These are phyloP conservation scores for Triplophysa tibetana DNA, from an alignment of 2,113 vertebrate genomes.

Conservation along the genomic window DNA sequence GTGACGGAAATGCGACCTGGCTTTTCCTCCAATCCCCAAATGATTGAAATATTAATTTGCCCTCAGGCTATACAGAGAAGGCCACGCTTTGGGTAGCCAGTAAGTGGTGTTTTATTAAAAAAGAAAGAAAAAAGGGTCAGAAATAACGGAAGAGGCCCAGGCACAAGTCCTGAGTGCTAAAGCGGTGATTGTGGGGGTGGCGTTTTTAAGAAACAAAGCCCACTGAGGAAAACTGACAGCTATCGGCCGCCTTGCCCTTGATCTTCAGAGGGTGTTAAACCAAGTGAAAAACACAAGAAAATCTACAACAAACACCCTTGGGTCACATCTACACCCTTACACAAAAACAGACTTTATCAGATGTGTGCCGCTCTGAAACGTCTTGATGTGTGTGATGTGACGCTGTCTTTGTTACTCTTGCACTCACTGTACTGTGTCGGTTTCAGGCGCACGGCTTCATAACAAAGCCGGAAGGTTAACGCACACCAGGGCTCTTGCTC, in stretches of 20 bases:
- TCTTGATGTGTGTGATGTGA: not conserved
- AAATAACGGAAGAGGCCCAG: constrained; percentile 37
- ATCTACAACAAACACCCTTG: not conserved
- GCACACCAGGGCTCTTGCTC: not conserved
- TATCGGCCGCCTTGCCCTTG: constrained; percentile 72
- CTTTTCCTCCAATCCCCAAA: constrained; percentile 78
- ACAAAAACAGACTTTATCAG: constrained; percentile 1
- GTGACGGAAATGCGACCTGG: constrained; percentile 80
- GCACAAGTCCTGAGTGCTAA: constrained; percentile 53
- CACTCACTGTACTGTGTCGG: constrained; percentile 15
- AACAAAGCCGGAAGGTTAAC: constrained; percentile 26
- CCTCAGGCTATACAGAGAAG: constrained; percentile 82
- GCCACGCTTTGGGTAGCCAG: constrained; percentile 76
- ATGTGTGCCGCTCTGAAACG: constrained; percentile 2
- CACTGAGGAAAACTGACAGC: constrained; percentile 72
- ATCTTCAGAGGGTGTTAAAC: constrained; percentile 60
- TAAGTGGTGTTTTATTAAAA: constrained; percentile 86
- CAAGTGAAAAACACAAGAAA: constrained; percentile 1
- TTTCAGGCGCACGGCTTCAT: not conserved
- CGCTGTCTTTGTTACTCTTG: not conserved
- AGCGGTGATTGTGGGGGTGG: constrained; percentile 58
- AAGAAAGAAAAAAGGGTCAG: constrained; percentile 34
- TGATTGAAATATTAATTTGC: constrained; percentile 97
- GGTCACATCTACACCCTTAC: constrained; percentile 2
- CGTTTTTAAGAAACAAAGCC: constrained; percentile 35